These are phyloP conservation scores for Cheirogaleus medius DNA, from an alignment of 2,113 vertebrate species.

Conservation along the genomic window DNA sequence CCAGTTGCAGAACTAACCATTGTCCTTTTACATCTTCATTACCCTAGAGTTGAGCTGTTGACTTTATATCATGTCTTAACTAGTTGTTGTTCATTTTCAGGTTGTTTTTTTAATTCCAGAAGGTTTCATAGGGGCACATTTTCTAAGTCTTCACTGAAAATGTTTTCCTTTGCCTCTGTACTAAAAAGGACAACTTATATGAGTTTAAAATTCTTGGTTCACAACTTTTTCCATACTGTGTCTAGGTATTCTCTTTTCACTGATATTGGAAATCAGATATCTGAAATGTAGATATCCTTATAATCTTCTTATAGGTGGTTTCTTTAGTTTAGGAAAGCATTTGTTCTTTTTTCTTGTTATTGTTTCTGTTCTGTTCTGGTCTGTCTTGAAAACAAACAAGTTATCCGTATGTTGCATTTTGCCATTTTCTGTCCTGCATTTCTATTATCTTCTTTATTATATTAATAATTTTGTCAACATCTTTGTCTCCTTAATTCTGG, in stretches of 20 bases:
- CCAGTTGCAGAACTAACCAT: background rate
- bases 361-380: background rate
- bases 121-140: background rate
- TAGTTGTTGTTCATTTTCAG: background rate
- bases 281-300: background rate
- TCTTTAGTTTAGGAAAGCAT: background rate
- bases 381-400: background rate
- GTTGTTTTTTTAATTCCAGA: background rate
- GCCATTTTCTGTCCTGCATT: background rate
- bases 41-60: background rate
- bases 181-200: background rate
- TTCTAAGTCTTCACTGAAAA: background rate
- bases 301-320: background rate
- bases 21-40: background rate
- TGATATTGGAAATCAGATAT: background rate
- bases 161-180: background rate
- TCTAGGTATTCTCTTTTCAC: background rate
- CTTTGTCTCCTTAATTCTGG: background rate
- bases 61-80: background rate
- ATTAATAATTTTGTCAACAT: background rate
- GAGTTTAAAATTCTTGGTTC: background rate
- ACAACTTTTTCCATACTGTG: background rate
- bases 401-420: background rate
- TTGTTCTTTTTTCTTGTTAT: background rate
- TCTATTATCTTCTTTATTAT: background rate